Conservation (phyloP, 2,888 invertebrate species). For the Acanthacorydalis orientalis region DNA sequence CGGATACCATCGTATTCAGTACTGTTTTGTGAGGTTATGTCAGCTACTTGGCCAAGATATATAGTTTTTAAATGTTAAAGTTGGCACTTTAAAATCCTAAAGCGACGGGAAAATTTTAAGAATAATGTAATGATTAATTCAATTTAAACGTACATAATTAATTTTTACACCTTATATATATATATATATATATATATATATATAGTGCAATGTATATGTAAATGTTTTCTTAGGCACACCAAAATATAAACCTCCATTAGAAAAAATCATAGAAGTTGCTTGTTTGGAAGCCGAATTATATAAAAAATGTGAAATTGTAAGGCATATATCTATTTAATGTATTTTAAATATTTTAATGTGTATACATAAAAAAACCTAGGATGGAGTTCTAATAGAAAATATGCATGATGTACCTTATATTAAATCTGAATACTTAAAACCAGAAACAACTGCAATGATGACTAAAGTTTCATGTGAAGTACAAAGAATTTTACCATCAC, state of each 20-base stretch:
- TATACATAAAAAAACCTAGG: slow-evolving; percentile 26
- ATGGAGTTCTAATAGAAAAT: slow-evolving; percentile 57
- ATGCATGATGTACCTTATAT: slow-evolving; percentile 67
- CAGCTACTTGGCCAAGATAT: too few species aligned
- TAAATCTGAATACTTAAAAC: slow-evolving; percentile 35
- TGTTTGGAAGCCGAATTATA: slow-evolving; percentile 44
- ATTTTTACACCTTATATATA: too few species aligned
- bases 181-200: too few species aligned
- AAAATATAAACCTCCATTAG: slow-evolving; percentile 31
- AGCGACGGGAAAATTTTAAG: too few species aligned
- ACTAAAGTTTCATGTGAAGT: slow-evolving; percentile 42
- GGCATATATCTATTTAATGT: slow-evolving; percentile 13
- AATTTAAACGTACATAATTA: too few species aligned
- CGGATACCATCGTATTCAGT: too few species aligned
- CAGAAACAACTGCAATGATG: slow-evolving; percentile 55
- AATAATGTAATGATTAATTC: too few species aligned
- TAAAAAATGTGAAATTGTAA: slow-evolving; percentile 35
- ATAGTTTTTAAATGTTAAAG: too few species aligned
- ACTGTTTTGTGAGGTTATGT: too few species aligned
- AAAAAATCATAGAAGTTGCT: slow-evolving; percentile 37
- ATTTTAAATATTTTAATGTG: slow-evolving; percentile 3
- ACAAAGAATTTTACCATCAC: slow-evolving; percentile 29
- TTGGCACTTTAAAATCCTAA: too few species aligned
- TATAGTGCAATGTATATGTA: neutral
- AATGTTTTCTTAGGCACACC: slow-evolving; percentile 37